These are phyloP conservation scores for Cololabis saira DNA, from an alignment of 2,113 vertebrate genomes.

Conservation along the genomic window DNA sequence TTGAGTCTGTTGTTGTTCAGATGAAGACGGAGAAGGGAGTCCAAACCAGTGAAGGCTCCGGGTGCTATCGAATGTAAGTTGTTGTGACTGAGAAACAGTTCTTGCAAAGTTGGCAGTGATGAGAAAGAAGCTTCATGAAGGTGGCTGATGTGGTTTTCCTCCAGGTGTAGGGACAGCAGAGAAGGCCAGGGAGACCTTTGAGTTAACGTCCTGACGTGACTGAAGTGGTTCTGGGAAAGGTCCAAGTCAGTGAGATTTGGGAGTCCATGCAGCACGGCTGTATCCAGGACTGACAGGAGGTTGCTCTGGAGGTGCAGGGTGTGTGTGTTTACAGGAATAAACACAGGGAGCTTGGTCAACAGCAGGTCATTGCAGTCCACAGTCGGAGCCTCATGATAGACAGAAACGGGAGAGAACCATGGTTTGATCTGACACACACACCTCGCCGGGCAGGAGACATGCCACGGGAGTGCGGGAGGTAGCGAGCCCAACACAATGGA, in stretches of 20 bases:
- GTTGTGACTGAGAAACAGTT: constrained; percentile 95
- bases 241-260: constrained; percentile 92
- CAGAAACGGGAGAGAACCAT: constrained; percentile 91
- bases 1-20: constrained; percentile 92
- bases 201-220: constrained; percentile 71
- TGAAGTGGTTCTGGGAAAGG: constrained; percentile 92
- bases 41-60: constrained; percentile 84
- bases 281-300: constrained; percentile 83
- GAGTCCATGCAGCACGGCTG: constrained; percentile 80
- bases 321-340: constrained; percentile 85
- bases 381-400: constrained; percentile 89
- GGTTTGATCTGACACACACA: constrained; percentile 93
- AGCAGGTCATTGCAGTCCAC: constrained; percentile 94
- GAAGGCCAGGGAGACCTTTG: constrained; percentile 79
- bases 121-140: constrained; percentile 87
- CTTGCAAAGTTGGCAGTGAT: constrained; percentile 86
- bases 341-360: constrained; percentile 81
- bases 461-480: constrained; percentile 87
- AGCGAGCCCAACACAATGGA: constrained; percentile 72
- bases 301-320: constrained; percentile 93
- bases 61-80: constrained; percentile 86
- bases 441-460: constrained; percentile 83
- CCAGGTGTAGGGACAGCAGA: constrained; percentile 90
- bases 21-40: constrained; percentile 87
- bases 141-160: constrained; percentile 88